Evolutionary conservation across 1,140 invertebrate genomes (phyloP).

Genomic region (Pseudoatta argentina): DNA sequence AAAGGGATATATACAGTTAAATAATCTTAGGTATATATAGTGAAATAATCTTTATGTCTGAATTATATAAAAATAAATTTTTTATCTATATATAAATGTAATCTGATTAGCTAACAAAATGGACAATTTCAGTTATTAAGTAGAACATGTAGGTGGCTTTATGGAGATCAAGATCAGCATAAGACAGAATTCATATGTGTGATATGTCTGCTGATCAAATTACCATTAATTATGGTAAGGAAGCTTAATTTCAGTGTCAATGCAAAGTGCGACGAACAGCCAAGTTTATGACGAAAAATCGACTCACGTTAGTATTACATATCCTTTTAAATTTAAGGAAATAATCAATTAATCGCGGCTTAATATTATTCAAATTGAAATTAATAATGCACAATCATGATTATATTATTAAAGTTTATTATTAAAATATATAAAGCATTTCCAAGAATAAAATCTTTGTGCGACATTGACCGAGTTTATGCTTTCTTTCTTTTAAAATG

Average conservation of each 20-base stretch:
- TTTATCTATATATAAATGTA: neutral
- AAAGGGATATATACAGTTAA: neutral
- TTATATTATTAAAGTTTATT: neutral
- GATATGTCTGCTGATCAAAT: conserved; percentile 23
- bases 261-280: neutral
- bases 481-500: conserved; percentile 59
- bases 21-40: neutral
- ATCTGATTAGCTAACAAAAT: neutral
- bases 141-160: neutral
- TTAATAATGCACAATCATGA: neutral
- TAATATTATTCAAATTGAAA: neutral
- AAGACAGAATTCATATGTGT: conserved; percentile 4
- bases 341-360: neutral
- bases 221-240: conserved; percentile 27
- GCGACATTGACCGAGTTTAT: conserved; percentile 56
- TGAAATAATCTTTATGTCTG: neutral
- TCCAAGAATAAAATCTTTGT: neutral
- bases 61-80: conserved; percentile 3
- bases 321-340: neutral
- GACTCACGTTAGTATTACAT: neutral
- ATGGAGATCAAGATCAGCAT: conserved; percentile 13
- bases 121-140: neutral
- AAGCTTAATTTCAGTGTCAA: conserved; percentile 20
- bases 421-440: conserved; percentile 1
- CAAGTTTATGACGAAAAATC: neutral